These are phyloP conservation scores for Stegophylla sp. DNA, from an alignment of 2,888 invertebrate genomes.

Conservation along the genomic window DNA sequence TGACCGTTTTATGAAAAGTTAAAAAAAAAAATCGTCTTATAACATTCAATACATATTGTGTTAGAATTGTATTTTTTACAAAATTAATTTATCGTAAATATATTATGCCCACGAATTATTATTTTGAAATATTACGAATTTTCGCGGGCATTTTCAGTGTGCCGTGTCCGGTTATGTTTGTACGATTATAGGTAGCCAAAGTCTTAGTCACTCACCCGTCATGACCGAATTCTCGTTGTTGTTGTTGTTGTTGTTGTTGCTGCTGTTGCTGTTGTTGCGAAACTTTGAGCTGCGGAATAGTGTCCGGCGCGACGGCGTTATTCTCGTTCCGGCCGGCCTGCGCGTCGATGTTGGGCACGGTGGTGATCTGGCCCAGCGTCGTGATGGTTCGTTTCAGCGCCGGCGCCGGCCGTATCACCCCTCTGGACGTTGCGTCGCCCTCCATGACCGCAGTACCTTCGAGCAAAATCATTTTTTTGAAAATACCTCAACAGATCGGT, in stretches of 20 bases:
- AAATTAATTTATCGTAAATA: no score
- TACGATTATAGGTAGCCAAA: no score
- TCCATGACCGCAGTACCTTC: conserved; percentile 36
- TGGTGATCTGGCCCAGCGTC: conserved; percentile 59
- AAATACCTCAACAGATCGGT: no score
- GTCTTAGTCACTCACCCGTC: conserved; percentile 50
- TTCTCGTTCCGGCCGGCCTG: background rate
- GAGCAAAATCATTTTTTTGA: background rate
- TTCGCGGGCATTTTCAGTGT: no score
- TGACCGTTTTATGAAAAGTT: no score
- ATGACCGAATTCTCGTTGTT: conserved; percentile 37
- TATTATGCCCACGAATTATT: no score
- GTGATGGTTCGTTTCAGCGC: conserved; percentile 53
- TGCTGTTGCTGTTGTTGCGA: conserved; percentile 13
- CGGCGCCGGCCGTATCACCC: conserved; percentile 59
- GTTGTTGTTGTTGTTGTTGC: conserved; percentile 12
- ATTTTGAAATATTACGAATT: no score
- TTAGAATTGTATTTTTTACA: no score
- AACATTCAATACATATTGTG: no score
- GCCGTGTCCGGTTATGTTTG: no score
- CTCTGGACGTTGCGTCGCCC: conserved; percentile 45
- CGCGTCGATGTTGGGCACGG: conserved; percentile 25
- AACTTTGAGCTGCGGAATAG: conserved; percentile 42
- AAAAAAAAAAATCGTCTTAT: no score
- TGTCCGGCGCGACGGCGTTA: conserved; percentile 20